Evolutionary conservation across 2,797 vertebrate species (phyloP).

Genomic region (Darevskia mixta): DNA sequence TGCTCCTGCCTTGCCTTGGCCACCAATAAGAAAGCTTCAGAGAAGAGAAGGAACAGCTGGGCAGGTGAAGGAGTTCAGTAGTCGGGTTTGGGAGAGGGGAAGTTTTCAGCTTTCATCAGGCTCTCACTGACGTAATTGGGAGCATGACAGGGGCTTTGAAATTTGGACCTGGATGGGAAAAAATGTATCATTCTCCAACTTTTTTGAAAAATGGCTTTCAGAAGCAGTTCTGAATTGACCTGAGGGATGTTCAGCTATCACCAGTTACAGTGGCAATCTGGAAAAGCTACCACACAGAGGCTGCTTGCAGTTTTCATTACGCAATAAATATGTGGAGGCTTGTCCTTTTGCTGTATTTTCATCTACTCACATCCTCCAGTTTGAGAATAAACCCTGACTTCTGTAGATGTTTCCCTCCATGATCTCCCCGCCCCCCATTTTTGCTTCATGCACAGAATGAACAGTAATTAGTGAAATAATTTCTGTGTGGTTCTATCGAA

Average conservation of each 20-base stretch:
- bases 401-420: not conserved
- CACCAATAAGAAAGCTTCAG: not conserved
- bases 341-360: not conserved
- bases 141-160: not conserved
- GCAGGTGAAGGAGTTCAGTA: not conserved
- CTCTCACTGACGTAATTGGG: not conserved
- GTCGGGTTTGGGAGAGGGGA: not conserved
- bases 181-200: not conserved
- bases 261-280: not conserved
- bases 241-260: not conserved
- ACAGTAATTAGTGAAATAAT: constrained; percentile 16
- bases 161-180: not conserved
- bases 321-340: not conserved
- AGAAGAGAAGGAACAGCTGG: not conserved
- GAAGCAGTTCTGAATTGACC: too few species aligned
- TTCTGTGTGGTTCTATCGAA: not conserved
- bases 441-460: not conserved
- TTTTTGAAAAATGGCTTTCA: too few species aligned
- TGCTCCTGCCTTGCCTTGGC: not conserved
- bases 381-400: not conserved
- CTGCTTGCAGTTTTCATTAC: not conserved
- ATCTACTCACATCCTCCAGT: not conserved
- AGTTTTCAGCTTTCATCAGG: not conserved
- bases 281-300: not conserved
- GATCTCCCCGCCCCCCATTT: not conserved